Percentiles rank a stretch among this genome's conserved stretches.
phyloP scores from a whole-genome alignment of 2,113 vertebrate genomes.

The Phalacrocorax aristotelis region DNA sequence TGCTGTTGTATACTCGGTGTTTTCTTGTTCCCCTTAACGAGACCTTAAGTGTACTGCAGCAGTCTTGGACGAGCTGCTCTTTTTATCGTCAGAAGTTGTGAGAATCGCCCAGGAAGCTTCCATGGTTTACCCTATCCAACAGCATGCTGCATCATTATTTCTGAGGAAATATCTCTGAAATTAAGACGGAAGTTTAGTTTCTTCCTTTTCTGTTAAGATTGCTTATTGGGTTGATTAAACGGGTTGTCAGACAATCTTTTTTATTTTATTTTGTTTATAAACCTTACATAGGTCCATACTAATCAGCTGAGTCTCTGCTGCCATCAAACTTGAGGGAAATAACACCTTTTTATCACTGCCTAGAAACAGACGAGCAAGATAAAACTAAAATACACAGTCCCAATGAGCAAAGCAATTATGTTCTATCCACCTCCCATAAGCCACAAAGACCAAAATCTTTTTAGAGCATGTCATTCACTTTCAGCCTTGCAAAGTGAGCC shows the following conservation, averaged over 20 bases:
- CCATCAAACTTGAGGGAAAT: background rate
- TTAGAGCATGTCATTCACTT: background rate
- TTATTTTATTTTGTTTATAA: background rate
- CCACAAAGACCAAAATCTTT: background rate
- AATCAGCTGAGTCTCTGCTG: background rate
- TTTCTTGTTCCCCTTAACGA: background rate
- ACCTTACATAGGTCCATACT: background rate
- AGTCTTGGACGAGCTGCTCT: background rate
- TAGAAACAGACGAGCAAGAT: background rate
- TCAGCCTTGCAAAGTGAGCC: background rate
- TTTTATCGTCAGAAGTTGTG: background rate
- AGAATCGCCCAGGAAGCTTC: background rate
- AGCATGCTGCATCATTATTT: background rate
- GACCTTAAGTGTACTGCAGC: background rate
- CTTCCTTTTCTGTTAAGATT: background rate
- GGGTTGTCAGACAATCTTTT: background rate
- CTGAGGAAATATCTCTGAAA: background rate
- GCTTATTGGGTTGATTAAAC: background rate
- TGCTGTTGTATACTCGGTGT: background rate
- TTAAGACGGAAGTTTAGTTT: background rate
- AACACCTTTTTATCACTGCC: background rate
- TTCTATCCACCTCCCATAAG: background rate
- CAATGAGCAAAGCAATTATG: background rate
- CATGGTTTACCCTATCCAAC: background rate
- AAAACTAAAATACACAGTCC: background rate